phyloP scores from a whole-genome alignment of 2,888 invertebrate species.

The Lasioglossum zephyrum region DNA sequence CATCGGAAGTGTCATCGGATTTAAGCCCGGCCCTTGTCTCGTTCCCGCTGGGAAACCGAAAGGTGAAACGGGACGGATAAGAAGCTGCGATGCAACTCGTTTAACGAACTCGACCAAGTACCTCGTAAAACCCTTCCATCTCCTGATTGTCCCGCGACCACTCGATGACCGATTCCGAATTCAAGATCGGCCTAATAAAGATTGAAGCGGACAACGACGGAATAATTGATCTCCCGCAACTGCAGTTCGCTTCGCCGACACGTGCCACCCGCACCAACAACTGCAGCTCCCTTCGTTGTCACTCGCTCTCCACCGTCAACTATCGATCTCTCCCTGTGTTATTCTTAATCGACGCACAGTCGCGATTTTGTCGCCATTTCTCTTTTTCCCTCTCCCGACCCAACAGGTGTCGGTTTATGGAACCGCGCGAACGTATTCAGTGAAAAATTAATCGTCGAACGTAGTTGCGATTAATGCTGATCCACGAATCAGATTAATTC shows the following conservation, averaged over 20 bases:
- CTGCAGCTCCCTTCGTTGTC: neutral
- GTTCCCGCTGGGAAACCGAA: conserved; percentile 15
- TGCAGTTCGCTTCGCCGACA: conserved; percentile 9
- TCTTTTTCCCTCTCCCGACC: neutral
- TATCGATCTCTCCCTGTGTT: conserved; percentile 2
- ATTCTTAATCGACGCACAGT: neutral
- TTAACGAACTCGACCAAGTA: conserved; percentile 70
- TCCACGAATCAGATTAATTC: neutral
- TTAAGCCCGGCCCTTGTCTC: conserved; percentile 53
- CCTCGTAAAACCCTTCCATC: conserved; percentile 64
- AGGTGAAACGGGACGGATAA: conserved; percentile 48
- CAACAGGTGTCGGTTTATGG: conserved; percentile 1
- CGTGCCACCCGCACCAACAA: conserved; percentile 6
- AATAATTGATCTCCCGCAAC: conserved; percentile 43
- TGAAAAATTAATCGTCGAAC: neutral
- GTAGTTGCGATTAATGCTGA: neutral
- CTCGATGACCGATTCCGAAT: conserved; percentile 59
- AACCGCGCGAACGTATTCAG: neutral
- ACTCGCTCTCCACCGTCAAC: neutral
- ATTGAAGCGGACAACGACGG: conserved; percentile 43
- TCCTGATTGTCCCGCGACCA: conserved; percentile 59
- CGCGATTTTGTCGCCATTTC: neutral
- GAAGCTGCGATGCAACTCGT: conserved; percentile 39
- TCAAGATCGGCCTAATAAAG: conserved; percentile 53
- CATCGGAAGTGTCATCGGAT: conserved; percentile 66